A percentile compares a stretch with the other conserved stretches of the same genome.
Evolutionary conservation across 2,797 vertebrate species (phyloP).

Genomic region (Pseudocheirus occidentalis): DNA sequence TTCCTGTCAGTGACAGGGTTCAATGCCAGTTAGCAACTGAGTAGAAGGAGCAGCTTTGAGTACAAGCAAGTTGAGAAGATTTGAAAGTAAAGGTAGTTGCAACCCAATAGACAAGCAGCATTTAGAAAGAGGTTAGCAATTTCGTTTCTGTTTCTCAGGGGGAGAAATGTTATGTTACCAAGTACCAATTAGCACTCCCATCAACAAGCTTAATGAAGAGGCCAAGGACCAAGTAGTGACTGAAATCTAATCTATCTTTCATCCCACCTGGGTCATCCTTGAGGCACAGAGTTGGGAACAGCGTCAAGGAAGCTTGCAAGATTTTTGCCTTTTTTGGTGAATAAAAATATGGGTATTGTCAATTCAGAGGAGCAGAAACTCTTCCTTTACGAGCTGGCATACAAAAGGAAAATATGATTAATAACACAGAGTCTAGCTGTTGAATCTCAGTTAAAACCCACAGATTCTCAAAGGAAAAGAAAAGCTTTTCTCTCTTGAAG

Average conservation of each 20-base stretch:
- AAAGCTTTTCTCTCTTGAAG: not conserved
- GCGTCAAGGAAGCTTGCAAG: not conserved
- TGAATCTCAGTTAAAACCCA: not conserved
- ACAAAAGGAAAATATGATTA: not conserved
- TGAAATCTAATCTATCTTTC: not conserved
- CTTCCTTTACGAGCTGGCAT: not conserved
- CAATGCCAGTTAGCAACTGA: slow-evolving; percentile 32
- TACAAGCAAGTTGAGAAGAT: not conserved
- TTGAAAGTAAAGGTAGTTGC: not conserved
- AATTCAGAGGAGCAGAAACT: not conserved
- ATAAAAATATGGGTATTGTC: not conserved
- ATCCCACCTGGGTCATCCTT: not conserved
- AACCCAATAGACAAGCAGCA: not conserved
- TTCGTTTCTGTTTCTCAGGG: slow-evolving; percentile 5
- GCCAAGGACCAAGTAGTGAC: not conserved
- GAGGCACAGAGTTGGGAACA: not conserved
- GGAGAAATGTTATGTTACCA: not conserved
- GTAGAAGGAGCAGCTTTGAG: slow-evolving; percentile 34
- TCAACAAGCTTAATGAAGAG: not conserved
- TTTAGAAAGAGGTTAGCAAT: not conserved
- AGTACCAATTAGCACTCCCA: not conserved
- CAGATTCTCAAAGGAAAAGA: not conserved
- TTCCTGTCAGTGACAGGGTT: slow-evolving; percentile 41
- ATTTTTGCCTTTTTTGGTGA: not conserved
- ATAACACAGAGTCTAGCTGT: not conserved